phyloP scores from a whole-genome alignment of 2,888 invertebrate species.

The Bellardia pandia region DNA sequence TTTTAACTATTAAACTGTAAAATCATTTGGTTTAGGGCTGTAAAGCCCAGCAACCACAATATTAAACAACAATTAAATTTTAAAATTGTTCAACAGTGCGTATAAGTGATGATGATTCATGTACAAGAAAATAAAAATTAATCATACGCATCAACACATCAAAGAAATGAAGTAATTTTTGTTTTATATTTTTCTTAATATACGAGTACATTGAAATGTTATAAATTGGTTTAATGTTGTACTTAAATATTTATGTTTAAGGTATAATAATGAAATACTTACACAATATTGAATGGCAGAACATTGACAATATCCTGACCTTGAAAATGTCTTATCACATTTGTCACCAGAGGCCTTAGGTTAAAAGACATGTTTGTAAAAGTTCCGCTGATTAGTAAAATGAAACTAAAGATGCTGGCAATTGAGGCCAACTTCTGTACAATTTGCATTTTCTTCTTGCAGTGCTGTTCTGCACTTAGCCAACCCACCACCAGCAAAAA shows the following conservation, averaged over 20 bases:
- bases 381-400: conserved; percentile 77
- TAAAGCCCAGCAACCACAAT: neutral
- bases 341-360: conserved; percentile 77
- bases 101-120: neutral
- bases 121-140: neutral
- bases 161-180: neutral
- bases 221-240: neutral
- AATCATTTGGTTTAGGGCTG: neutral
- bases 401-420: conserved; percentile 75
- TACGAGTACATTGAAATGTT: neutral
- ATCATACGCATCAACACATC: neutral
- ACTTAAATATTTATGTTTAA: neutral
- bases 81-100: neutral
- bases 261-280: conserved; percentile 72
- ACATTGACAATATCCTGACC: conserved; percentile 75
- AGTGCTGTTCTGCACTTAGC: conserved; percentile 47
- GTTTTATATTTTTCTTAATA: too few relatives aligned
- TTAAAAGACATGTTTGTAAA: conserved; percentile 78
- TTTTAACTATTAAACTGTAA: neutral
- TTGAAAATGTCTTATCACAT: conserved; percentile 74
- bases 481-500: neutral
- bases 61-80: neutral
- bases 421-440: conserved; percentile 76
- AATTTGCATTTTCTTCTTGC: conserved; percentile 75
- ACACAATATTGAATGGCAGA: conserved; percentile 81